A percentile compares a stretch with the other conserved stretches of the same genome.
Conservation (phyloP, 2,888 invertebrate species). For the Linnaemya vulpina region DNA sequence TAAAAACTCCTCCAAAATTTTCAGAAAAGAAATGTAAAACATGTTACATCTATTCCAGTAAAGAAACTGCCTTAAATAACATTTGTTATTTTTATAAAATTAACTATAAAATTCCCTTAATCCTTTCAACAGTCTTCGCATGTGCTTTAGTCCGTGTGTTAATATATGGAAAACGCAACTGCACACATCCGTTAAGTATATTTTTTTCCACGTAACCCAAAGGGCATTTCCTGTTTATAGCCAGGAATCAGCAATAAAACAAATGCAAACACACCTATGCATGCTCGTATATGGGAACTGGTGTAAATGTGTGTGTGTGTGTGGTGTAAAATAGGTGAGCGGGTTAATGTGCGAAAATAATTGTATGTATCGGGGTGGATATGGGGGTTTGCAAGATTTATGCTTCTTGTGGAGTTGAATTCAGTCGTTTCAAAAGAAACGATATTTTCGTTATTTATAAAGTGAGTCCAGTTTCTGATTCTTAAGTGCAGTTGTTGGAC, state of each 20-base stretch:
- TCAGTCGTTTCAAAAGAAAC: no score
- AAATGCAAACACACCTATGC: constrained; percentile 11
- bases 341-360: constrained; percentile 1
- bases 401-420: neutral
- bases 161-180: constrained; percentile 65
- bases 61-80: no score
- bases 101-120: no score
- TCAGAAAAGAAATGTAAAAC: no score
- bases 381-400: constrained; percentile 34
- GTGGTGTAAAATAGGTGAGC: neutral
- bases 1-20: no score
- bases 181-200: constrained; percentile 70
- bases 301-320: neutral
- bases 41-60: no score
- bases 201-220: constrained; percentile 62
- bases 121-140: neutral
- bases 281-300: neutral
- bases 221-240: constrained; percentile 71
- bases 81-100: no score
- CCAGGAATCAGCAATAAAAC: constrained; percentile 58
- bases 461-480: no score
- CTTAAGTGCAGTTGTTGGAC: no score
- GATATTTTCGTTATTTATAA: no score
- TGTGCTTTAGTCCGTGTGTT: neutral
- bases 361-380: neutral